A percentile compares a stretch with the other conserved stretches of the same genome.
Evolutionary conservation across 1,140 invertebrate species (phyloP).

Genomic region (Diuraphis noxia): DNA sequence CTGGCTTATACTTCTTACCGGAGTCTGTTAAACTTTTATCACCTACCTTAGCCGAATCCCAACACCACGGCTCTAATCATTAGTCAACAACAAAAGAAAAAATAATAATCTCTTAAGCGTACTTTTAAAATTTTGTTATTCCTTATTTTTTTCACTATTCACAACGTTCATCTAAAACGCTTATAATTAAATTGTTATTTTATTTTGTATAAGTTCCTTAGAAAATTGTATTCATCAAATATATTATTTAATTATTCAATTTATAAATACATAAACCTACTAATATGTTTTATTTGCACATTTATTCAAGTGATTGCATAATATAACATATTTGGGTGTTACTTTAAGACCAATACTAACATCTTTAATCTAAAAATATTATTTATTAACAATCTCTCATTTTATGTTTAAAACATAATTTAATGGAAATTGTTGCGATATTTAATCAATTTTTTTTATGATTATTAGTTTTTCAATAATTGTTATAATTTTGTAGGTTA

Average conservation of each 20-base stretch:
- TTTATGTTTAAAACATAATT: conserved; percentile 19
- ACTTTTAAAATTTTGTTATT: conserved; percentile 43
- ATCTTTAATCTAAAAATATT: conserved; percentile 49
- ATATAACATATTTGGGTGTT: conserved; percentile 21
- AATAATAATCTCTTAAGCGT: conserved; percentile 41
- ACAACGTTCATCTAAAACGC: conserved; percentile 33
- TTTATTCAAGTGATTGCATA: conserved; percentile 37
- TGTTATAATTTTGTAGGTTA: conserved; percentile 40
- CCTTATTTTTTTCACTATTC: conserved; percentile 29
- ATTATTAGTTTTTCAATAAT: conserved; percentile 26
- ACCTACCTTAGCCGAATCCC: conserved; percentile 2
- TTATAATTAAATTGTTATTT: conserved; percentile 52
- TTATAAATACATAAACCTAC: background rate
- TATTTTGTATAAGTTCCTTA: conserved; percentile 53
- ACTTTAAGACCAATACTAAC: conserved; percentile 37
- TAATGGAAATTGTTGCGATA: conserved; percentile 41
- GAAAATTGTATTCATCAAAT: conserved; percentile 47
- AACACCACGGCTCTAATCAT: conserved; percentile 10
- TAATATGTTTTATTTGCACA: conserved; percentile 33
- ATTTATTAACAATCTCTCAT: conserved; percentile 38
- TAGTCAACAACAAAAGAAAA: background rate
- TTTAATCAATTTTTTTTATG: conserved; percentile 20
- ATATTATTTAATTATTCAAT: conserved; percentile 44
- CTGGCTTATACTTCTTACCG: conserved; percentile 44
- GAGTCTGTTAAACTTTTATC: conserved; percentile 43